Evolutionary conservation across 2,113 vertebrate species (phyloP).

Genomic region (Zeus faber): DNA sequence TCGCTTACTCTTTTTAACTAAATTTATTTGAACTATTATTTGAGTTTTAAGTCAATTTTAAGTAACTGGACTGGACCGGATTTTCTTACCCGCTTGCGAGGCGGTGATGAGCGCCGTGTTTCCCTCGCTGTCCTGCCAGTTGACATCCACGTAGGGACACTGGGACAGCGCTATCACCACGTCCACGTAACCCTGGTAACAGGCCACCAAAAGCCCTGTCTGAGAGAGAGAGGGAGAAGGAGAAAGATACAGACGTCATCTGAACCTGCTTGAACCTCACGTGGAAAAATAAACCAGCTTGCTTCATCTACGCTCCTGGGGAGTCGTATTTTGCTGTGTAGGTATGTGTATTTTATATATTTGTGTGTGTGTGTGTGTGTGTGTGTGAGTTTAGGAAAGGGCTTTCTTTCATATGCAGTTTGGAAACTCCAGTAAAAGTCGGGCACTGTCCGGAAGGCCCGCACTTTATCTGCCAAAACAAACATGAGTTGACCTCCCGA

Average conservation of each 20-base stretch:
- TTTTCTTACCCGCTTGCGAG: conserved; percentile 87
- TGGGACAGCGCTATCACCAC: conserved; percentile 87
- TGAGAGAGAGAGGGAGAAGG: conserved; percentile 47
- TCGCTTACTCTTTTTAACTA: too few relatives aligned
- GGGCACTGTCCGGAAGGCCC: too few relatives aligned
- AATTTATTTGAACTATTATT: too few relatives aligned
- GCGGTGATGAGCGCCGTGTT: conserved; percentile 95
- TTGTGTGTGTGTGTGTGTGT: conserved; percentile 8
- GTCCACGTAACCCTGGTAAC: conserved; percentile 94
- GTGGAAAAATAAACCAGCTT: too few relatives aligned
- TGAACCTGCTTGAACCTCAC: too few relatives aligned
- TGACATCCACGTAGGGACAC: conserved; percentile 90
- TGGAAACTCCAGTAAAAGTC: conserved; percentile 48
- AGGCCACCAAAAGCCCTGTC: conserved; percentile 91
- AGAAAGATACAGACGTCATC: conserved; percentile 15
- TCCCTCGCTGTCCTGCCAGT: conserved; percentile 97
- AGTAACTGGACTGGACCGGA: too few relatives aligned
- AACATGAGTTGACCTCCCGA: conserved; percentile 34
- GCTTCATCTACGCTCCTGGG: too few relatives aligned
- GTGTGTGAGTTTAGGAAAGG: neutral
- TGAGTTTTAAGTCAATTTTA: too few relatives aligned
- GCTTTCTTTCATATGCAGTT: neutral
- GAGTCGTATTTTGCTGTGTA: conserved; percentile 14
- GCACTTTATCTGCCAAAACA: too few relatives aligned
- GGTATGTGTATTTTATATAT: conserved; percentile 2